These are phyloP conservation scores for Portevinia maculata DNA, from an alignment of 2,888 invertebrate genomes.

Conservation along the genomic window DNA sequence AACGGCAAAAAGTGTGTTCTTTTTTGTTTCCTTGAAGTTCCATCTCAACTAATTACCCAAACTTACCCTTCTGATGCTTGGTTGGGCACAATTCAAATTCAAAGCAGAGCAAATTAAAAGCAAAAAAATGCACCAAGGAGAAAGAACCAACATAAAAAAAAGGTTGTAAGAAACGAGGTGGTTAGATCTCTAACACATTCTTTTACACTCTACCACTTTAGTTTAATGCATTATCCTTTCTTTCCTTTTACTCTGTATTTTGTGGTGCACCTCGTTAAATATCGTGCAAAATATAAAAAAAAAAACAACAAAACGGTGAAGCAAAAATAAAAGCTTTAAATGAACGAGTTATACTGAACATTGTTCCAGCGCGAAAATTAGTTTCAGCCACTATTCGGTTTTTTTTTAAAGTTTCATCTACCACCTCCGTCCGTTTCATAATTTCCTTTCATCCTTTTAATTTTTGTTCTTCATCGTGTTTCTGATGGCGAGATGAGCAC, in stretches of 20 bases:
- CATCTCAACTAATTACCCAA: slow-evolving; percentile 53
- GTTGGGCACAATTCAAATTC: slow-evolving; percentile 47
- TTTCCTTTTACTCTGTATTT: slow-evolving; percentile 32
- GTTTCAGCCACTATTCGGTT: slow-evolving; percentile 63
- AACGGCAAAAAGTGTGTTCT: slow-evolving; percentile 34
- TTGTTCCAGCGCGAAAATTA: slow-evolving; percentile 71
- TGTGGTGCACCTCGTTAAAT: slow-evolving; percentile 69
- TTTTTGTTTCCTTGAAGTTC: slow-evolving; percentile 48
- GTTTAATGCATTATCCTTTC: slow-evolving; percentile 65
- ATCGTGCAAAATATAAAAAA: slow-evolving; percentile 44
- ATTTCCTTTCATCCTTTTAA: slow-evolving; percentile 68
- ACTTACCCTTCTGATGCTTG: slow-evolving; percentile 14
- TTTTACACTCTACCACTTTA: slow-evolving; percentile 69
- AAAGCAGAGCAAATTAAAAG: slow-evolving; percentile 62
- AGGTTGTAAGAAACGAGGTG: slow-evolving; percentile 61
- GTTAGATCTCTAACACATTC: slow-evolving; percentile 70
- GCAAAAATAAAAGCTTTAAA: slow-evolving; percentile 40
- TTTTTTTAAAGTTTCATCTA: slow-evolving; percentile 6
- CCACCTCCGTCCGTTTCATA: slow-evolving; percentile 48
- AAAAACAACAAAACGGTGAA: slow-evolving; percentile 31
- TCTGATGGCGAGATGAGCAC: slow-evolving; percentile 33
- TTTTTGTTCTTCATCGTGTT: slow-evolving; percentile 47
- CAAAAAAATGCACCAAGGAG: slow-evolving; percentile 30
- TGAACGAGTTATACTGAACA: slow-evolving; percentile 68
- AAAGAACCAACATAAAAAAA: slow-evolving; percentile 14